phyloP scores from a whole-genome alignment of 23 tunicate genomes.

The Corella eumyota region DNA sequence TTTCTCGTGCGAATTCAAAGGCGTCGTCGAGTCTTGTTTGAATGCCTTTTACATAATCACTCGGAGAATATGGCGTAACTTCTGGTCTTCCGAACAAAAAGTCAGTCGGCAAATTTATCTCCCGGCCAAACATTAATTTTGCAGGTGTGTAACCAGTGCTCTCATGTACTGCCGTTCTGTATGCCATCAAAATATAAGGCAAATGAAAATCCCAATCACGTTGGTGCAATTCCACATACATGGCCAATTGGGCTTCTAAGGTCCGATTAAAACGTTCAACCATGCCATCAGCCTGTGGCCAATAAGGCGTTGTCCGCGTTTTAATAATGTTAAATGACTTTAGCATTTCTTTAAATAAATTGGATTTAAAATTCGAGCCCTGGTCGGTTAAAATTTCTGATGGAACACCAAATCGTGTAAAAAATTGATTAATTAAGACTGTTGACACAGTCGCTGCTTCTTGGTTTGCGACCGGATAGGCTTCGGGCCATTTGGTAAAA shows the following conservation, averaged over 20 bases:
- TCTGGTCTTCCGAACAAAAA: background rate
- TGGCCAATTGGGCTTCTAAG: background rate
- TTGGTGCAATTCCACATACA: background rate
- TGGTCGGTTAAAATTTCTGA: background rate
- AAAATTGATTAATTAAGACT: background rate
- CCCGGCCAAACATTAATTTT: background rate
- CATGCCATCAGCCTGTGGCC: background rate
- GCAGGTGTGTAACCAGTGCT: background rate
- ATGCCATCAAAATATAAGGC: background rate
- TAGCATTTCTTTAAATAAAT: background rate
- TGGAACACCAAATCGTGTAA: background rate
- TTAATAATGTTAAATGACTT: background rate
- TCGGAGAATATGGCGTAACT: background rate
- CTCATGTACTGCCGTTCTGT: background rate
- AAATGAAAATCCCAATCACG: background rate
- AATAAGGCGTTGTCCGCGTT: background rate
- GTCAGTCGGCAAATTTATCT: background rate
- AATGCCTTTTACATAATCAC: too few species aligned
- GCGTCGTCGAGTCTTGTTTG: too few species aligned
- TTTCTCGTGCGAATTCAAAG: too few species aligned
- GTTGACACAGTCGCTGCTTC: background rate
- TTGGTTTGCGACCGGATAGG: background rate
- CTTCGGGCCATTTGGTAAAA: background rate
- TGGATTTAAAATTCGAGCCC: background rate
- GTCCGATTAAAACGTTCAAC: background rate